These are phyloP conservation scores for Marmota flaviventris DNA, from an alignment of 2,113 vertebrate genomes.

Conservation along the genomic window DNA sequence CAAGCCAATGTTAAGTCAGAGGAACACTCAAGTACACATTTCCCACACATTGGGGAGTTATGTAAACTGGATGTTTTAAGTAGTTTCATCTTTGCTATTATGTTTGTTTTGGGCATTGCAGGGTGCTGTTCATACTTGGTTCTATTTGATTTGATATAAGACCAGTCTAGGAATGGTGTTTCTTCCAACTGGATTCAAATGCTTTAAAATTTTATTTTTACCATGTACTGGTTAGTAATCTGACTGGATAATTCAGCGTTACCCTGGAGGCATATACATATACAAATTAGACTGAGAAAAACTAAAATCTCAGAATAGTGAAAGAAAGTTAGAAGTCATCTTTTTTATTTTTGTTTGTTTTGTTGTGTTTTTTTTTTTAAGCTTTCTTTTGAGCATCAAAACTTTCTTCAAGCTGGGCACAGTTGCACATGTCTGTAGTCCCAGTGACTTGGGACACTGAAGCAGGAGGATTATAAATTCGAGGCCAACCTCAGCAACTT, in stretches of 20 bases:
- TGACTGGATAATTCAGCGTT: background rate
- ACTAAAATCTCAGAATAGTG: slow-evolving; percentile 14
- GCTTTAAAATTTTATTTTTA: slow-evolving; percentile 59
- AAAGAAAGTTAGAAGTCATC: background rate
- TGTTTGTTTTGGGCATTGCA: slow-evolving; percentile 16
- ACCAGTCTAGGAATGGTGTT: background rate
- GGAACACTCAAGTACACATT: background rate
- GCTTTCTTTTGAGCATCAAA: slow-evolving; percentile 4
- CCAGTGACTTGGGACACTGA: too few species aligned
- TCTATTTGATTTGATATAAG: slow-evolving; percentile 27
- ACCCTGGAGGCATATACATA: background rate
- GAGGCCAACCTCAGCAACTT: too few species aligned
- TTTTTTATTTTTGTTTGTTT: background rate
- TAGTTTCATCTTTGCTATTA: background rate
- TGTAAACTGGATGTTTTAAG: background rate
- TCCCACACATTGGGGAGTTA: background rate
- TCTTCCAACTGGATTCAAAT: slow-evolving; percentile 15
- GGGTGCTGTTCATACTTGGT: background rate
- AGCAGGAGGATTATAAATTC: too few species aligned
- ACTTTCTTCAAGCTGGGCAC: background rate
- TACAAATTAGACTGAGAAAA: slow-evolving; percentile 18
- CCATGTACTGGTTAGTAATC: background rate
- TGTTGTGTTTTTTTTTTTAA: background rate
- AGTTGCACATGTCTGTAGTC: too few species aligned
- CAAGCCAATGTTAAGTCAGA: slow-evolving; percentile 5